Evolutionary conservation across 2,888 invertebrate genomes (phyloP).

Genomic region (Abscondita cerata): DNA sequence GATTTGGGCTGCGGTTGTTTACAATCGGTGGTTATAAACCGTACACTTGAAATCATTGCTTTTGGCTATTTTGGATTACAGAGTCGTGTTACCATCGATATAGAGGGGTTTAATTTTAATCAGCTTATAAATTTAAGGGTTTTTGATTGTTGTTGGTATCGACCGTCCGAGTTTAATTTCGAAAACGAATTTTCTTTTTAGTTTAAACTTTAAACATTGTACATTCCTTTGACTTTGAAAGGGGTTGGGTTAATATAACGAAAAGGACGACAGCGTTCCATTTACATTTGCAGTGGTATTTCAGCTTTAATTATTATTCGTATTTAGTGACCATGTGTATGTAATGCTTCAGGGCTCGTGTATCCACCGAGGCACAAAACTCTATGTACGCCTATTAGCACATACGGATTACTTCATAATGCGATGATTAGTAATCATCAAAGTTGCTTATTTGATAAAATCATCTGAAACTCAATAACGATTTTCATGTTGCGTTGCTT

Average conservation of each 20-base stretch:
- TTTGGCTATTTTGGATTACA: slow-evolving; percentile 41
- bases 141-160: slow-evolving; percentile 8
- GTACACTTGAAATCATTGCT: slow-evolving; percentile 50
- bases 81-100: slow-evolving; percentile 27
- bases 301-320: slow-evolving; percentile 35
- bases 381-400: slow-evolving; percentile 49
- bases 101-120: slow-evolving; percentile 18
- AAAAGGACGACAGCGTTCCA: slow-evolving; percentile 3
- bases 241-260: slow-evolving; percentile 2
- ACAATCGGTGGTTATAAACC: slow-evolving; percentile 50
- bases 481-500: slow-evolving; percentile 49
- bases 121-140: slow-evolving; percentile 16
- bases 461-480: slow-evolving; percentile 42
- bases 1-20: slow-evolving; percentile 51
- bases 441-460: slow-evolving; percentile 48
- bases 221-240: slow-evolving; percentile 6
- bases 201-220: slow-evolving; percentile 1
- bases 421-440: slow-evolving; percentile 48
- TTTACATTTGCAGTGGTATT: slow-evolving; percentile 18
- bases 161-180: not conserved
- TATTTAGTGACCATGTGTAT: slow-evolving; percentile 42
- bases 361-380: slow-evolving; percentile 32
- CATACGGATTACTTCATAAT: slow-evolving; percentile 49
- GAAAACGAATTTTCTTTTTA: slow-evolving; percentile 2
- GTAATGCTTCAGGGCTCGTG: slow-evolving; percentile 31